phyloP scores from a whole-genome alignment of 2,113 vertebrate species.

The Callospermophilus lateralis region DNA sequence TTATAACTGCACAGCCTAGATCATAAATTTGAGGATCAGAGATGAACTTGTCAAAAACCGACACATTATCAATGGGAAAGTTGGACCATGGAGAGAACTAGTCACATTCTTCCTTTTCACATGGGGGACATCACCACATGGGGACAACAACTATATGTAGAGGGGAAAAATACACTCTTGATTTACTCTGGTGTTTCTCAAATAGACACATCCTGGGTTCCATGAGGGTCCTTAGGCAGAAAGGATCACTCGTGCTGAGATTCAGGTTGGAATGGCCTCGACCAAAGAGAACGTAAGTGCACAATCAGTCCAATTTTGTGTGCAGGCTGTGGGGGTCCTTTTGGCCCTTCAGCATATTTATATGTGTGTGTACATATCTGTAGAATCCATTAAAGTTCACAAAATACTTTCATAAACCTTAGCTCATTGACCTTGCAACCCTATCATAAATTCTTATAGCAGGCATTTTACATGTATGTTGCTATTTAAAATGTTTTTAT shows the following conservation, averaged over 20 bases:
- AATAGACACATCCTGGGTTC: too few relatives aligned
- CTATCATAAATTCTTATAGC: neutral
- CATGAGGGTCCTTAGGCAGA: neutral
- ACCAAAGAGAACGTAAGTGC: neutral
- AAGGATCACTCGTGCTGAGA: too few relatives aligned
- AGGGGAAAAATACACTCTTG: fast-evolving
- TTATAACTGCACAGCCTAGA: neutral
- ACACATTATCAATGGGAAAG: neutral
- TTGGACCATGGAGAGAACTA: neutral
- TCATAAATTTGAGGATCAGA: neutral
- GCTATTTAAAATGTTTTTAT: neutral
- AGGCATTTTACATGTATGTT: neutral
- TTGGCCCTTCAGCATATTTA: fast-evolving
- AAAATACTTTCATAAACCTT: neutral
- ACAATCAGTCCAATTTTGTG: neutral
- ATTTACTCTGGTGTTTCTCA: neutral
- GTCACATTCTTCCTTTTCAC: neutral
- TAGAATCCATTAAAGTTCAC: fast-evolving
- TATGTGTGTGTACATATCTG: too few relatives aligned
- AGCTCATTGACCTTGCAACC: neutral
- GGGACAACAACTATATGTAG: neutral
- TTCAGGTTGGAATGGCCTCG: neutral
- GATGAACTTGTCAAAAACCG: neutral
- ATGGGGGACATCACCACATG: too few relatives aligned
- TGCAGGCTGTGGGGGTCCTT: fast-evolving